These are phyloP conservation scores for Passerina amoena DNA, from an alignment of 2,113 vertebrate species.

Conservation along the genomic window DNA sequence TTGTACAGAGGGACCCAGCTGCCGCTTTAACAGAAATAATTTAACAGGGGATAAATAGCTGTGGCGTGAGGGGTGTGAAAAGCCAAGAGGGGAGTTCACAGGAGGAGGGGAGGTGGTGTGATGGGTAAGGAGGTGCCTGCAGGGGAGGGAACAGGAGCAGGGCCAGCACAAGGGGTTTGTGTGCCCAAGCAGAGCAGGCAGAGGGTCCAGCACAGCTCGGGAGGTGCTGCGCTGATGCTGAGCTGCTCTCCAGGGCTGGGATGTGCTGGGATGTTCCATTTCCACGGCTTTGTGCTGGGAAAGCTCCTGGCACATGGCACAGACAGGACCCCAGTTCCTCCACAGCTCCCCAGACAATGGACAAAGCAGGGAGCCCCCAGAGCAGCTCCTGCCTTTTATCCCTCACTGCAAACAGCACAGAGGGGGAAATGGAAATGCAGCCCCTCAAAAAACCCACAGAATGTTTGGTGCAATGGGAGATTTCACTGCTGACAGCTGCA, in stretches of 20 bases:
- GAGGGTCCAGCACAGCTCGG: not conserved
- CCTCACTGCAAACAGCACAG: rapidly evolving
- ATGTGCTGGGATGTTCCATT: not conserved
- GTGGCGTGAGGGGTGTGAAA: not conserved
- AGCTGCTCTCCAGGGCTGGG: not conserved
- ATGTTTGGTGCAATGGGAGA: rapidly evolving
- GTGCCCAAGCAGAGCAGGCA: not conserved
- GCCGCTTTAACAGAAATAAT: not conserved
- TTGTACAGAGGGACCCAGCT: not conserved
- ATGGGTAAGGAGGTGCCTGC: not conserved
- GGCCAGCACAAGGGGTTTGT: not conserved
- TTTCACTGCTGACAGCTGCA: rapidly evolving
- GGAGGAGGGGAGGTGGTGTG: not conserved
- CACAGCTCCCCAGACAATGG: not conserved
- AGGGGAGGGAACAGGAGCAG: not conserved
- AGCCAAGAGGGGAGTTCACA: not conserved
- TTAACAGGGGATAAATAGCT: not conserved
- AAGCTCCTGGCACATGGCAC: slow-evolving; percentile 1
- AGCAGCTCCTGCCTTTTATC: not conserved
- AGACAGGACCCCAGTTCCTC: not conserved
- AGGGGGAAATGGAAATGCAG: not conserved
- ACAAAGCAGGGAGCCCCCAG: not conserved
- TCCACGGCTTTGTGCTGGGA: not conserved
- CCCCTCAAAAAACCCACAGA: not conserved
- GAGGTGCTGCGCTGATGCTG: not conserved